These are phyloP conservation scores for Eurystomus gularis DNA, from an alignment of 2,113 vertebrate genomes.

Conservation along the genomic window DNA sequence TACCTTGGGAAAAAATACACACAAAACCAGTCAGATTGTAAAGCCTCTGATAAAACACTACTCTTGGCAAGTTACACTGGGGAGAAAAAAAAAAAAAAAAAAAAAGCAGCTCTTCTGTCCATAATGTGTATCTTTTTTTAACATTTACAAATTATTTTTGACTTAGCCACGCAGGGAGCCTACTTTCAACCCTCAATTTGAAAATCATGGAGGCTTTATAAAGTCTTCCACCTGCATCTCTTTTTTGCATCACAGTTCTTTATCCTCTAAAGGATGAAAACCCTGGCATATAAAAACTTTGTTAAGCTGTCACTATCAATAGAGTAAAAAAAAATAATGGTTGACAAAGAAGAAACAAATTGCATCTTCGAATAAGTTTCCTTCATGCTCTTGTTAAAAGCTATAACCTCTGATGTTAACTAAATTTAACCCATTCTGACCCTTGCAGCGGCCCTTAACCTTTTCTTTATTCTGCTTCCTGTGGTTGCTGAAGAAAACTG, in stretches of 20 bases:
- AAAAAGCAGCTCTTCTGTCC: neutral
- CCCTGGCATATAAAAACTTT: constrained; percentile 78
- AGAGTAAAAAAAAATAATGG: constrained; percentile 72
- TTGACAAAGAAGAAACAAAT: constrained; percentile 84
- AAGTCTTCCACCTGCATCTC: constrained; percentile 81
- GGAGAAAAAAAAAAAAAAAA: neutral
- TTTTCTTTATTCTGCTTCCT: constrained; percentile 79
- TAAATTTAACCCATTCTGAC: constrained; percentile 81
- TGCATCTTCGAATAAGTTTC: constrained; percentile 78
- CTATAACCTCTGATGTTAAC: constrained; percentile 82
- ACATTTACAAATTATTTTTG: constrained; percentile 77
- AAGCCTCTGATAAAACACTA: neutral
- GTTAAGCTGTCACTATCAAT: constrained; percentile 82
- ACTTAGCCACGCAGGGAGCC: constrained; percentile 77
- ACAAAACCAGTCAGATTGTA: constrained; percentile 8
- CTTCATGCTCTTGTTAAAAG: constrained; percentile 81
- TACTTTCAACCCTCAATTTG: constrained; percentile 77
- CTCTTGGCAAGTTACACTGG: constrained; percentile 1
- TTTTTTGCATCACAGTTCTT: constrained; percentile 74
- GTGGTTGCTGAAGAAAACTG: constrained; percentile 72
- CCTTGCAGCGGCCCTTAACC: constrained; percentile 77
- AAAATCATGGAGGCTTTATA: constrained; percentile 81
- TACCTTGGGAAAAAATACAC: constrained; percentile 3
- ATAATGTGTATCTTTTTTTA: constrained; percentile 52
- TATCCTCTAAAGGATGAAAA: constrained; percentile 78